Base-by-base conservation (phyloP, 2,797 vertebrate genomes). In the Oreonectes daqikongensis region DNA sequence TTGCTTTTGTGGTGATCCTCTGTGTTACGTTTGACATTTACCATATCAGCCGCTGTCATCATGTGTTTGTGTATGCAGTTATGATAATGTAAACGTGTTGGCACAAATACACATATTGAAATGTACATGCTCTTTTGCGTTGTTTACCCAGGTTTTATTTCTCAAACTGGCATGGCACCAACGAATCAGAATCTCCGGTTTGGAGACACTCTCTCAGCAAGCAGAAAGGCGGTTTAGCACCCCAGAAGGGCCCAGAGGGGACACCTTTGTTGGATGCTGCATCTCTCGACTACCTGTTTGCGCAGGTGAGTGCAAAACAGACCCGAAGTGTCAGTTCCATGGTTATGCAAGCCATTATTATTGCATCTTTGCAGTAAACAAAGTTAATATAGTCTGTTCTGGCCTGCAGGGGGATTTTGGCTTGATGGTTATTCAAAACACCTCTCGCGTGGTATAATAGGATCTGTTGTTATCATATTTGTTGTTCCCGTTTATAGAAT, bases 81-180 rank as follows among this genome's bases (percentile, higher is more conserved):
- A 55, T 66, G 9, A 44, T 30, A 17, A 14, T 30, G 38, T 59
- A 59, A 59, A 30, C n/a, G 64, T 2, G n/a, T 32, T 24, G 9
- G 28, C 52, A 30, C 40, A 60, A n/a, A 24, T 4, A 24, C 4
- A 6, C 14, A 15, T 28, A 9, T 12, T 40, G 5, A 20, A 38
- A 64, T 9, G 40, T 22, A 44, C 24, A 55, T 73, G 20, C 1
- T 10, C 15, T 28, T 38, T 63, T 20, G 15, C 17, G 63, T 24
- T 76, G 40, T 80, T n/a, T 38, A 52, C 2, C 61, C 83, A 99
- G 97, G 77, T 99, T 95, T 84, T 96, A 98, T 87, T 99, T 99
- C 84, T 94, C 90, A 81, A 99, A 99, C 87, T 99, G 98, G 98
- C 98, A 99, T 0, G 95, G 98, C n/a, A 97, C 95, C 52, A 97